Base-by-base conservation (phyloP, 1,140 invertebrate genomes). In the Leguminivora glycinivorella region DNA sequence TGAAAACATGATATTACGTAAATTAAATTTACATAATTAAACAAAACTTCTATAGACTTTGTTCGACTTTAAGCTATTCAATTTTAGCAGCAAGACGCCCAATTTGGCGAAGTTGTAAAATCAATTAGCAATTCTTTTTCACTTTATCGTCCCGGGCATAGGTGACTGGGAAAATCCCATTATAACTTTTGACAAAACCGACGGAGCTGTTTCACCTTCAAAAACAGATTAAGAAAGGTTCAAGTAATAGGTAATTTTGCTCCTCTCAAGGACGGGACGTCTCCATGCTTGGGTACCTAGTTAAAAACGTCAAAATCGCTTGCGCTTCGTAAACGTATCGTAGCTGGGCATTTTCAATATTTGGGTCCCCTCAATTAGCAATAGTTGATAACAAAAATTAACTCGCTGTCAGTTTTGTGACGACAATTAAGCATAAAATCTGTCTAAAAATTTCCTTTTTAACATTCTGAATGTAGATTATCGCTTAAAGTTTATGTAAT, bases 161-260 rank as follows among this genome's bases (percentile, higher is more conserved):
- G 47, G 47, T 52, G 47, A 22, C 47, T 52, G 5, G 6, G 22
- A 52, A 4, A 22, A 52, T 52, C 22, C 17, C 14, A 52, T 52
- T 52, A 52, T 52, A 52, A 52, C 47, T 52, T 52, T 52, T 52
- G 22, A 52, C 22, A 19, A 52, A 52, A 52, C 47, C 47, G 17
- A 22, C 47, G 6, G 22, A 52, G 6, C 47, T 9, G n/a, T 7
- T 52, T 52, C 17, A 52, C 47, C 6, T 52, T 52, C 6, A 22
- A 22, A 52, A 4, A 17, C 47, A n/a, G 17, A 22, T 52, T 7
- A 7, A 4, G 5, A n/a, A 4, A 43, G n/a, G 12, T 43, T 43
- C 38, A 43, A 43, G 14, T 43, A 34, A 34, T 34, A 10, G 31
- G 31, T 34, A 10, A 34, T n/a, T n/a, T n/a, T n/a, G n/a, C n/a